Conservation (phyloP, 1,140 invertebrate genomes). For the Acromyrmex charruanus region DNA sequence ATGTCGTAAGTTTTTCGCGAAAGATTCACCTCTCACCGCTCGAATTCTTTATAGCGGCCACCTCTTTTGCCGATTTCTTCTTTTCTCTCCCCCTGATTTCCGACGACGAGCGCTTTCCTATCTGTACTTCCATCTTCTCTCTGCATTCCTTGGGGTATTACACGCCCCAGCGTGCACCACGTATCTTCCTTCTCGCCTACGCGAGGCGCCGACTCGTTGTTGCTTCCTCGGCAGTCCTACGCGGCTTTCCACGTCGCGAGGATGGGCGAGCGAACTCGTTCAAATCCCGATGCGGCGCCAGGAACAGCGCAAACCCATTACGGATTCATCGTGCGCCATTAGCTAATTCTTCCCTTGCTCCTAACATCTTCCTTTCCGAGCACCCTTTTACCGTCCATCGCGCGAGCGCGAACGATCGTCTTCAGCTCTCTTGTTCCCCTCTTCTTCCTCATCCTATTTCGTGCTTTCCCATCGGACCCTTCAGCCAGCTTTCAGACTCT, state of each 20-base stretch:
- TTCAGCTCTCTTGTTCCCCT: conserved; percentile 45
- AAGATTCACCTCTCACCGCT: conserved; percentile 76
- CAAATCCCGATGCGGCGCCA: conserved; percentile 84
- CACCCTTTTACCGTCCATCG: conserved; percentile 74
- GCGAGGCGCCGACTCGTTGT: conserved; percentile 59
- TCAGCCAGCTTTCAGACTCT: conserved; percentile 63
- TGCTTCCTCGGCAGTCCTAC: conserved; percentile 39
- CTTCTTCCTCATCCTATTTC: conserved; percentile 55
- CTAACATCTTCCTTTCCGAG: conserved; percentile 81
- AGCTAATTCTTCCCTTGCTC: conserved; percentile 85
- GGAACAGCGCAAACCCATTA: conserved; percentile 86
- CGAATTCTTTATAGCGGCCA: conserved; percentile 49
- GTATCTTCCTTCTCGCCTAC: conserved; percentile 70
- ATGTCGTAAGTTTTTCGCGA: conserved; percentile 82
- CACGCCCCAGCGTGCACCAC: conserved; percentile 72
- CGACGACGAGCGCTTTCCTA: conserved; percentile 71
- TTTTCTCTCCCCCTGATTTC: conserved; percentile 16
- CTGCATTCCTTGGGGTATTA: conserved; percentile 86
- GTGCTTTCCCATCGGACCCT: conserved; percentile 64
- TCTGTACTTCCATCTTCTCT: conserved; percentile 85
- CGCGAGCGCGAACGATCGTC: conserved; percentile 31
- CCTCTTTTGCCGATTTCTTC: conserved; percentile 68
- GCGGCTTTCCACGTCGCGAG: conserved; percentile 57
- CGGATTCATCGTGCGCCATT: conserved; percentile 87
- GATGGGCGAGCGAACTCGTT: conserved; percentile 74